Conservation (phyloP, 2,113 vertebrate species). For the Mungos mungo region DNA sequence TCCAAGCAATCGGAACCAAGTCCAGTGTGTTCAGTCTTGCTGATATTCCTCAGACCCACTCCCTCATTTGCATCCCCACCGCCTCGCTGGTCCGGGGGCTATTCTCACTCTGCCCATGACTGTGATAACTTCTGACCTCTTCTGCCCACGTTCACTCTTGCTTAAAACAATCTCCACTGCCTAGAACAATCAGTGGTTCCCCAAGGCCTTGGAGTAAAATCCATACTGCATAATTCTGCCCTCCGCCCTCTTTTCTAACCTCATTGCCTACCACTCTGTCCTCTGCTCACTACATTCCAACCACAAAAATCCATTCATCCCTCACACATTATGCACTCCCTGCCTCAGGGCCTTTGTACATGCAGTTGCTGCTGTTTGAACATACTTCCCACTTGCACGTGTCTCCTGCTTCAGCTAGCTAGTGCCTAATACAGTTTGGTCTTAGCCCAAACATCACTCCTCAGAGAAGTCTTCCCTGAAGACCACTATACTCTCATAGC, state of each 20-base stretch:
- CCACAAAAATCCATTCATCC: not conserved
- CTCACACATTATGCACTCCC: not conserved
- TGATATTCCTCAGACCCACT: not conserved
- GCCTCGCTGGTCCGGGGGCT: not conserved
- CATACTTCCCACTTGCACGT: not conserved
- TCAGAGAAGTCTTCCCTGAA: not conserved
- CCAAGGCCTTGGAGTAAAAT: not conserved
- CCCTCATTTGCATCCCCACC: not conserved
- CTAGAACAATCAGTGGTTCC: not conserved
- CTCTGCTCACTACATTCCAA: not conserved
- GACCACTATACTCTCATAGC: not conserved
- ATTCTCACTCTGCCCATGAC: not conserved
- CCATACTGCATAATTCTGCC: not conserved
- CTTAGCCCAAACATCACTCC: not conserved
- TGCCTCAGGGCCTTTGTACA: not conserved
- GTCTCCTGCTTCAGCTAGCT: not conserved
- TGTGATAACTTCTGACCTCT: not conserved
- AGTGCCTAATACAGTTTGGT: too few relatives aligned
- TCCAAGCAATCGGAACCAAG: not conserved
- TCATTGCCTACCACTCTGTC: not conserved
- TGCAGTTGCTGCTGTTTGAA: not conserved
- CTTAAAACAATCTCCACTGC: not conserved
- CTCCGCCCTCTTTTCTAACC: not conserved
- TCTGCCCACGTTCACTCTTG: not conserved
- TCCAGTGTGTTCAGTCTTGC: not conserved